These are phyloP conservation scores for Mallotus villosus DNA, from an alignment of 2,797 vertebrate species.

Conservation along the genomic window DNA sequence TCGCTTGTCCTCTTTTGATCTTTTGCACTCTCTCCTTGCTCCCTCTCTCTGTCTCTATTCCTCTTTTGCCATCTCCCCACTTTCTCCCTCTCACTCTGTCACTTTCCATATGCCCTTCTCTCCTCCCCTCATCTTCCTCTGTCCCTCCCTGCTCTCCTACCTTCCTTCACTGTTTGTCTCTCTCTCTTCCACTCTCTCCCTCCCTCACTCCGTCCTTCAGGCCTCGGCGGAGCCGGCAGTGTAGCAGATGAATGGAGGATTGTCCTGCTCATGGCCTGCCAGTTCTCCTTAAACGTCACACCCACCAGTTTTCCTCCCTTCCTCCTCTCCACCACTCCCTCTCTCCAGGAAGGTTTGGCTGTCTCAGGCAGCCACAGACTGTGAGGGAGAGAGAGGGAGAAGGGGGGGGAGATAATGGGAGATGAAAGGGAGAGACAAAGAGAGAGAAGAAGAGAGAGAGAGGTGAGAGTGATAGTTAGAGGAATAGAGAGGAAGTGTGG, in stretches of 20 bases:
- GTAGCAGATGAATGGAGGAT: constrained; percentile 30
- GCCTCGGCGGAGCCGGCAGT: constrained; percentile 33
- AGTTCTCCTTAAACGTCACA: constrained; percentile 18
- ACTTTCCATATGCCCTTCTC: constrained; percentile 54
- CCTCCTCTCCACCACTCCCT: background rate
- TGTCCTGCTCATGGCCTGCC: constrained; percentile 33
- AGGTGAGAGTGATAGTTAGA: no score
- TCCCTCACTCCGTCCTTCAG: constrained; percentile 55
- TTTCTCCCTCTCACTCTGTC: background rate
- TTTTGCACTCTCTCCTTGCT: background rate
- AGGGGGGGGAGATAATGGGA: background rate
- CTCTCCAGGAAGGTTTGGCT: background rate
- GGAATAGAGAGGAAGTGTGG: no score
- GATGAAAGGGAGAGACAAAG: background rate
- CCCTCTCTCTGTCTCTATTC: background rate
- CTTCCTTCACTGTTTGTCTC: constrained; percentile 58
- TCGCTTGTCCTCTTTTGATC: no score
- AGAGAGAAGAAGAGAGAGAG: background rate
- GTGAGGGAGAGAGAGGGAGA: background rate
- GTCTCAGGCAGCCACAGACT: background rate
- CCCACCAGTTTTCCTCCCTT: background rate
- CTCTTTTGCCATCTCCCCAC: background rate
- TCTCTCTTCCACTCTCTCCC: constrained; percentile 45
- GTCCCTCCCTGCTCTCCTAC: background rate
- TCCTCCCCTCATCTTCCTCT: constrained; percentile 24